Evolutionary conservation across 2,113 vertebrate species (phyloP).

Genomic region (Anhinga anhinga): DNA sequence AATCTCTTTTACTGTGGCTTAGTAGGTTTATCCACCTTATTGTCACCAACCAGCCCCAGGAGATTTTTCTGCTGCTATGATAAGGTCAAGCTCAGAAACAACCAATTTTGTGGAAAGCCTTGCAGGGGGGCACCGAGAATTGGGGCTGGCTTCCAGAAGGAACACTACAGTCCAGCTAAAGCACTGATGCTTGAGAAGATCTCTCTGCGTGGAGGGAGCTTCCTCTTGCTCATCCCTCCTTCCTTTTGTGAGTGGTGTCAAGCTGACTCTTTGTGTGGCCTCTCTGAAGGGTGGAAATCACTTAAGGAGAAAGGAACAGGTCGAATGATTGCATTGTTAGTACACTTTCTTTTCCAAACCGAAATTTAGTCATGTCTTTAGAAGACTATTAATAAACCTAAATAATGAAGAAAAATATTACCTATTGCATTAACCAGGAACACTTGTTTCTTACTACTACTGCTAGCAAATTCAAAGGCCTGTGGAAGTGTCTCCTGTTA

Average conservation of each 20-base stretch:
- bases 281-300: not conserved
- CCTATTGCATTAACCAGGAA: not conserved
- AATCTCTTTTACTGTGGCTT: not conserved
- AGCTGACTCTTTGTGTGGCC: not conserved
- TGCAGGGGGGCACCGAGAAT: not conserved
- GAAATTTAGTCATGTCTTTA: not conserved
- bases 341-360: not conserved
- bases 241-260: not conserved
- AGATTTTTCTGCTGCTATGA: not conserved
- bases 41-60: not conserved
- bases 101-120: not conserved
- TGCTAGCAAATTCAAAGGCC: not conserved
- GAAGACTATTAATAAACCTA: not conserved
- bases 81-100: not conserved
- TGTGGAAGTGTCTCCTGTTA: not conserved
- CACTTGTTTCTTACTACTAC: not conserved
- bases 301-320: not conserved
- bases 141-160: not conserved
- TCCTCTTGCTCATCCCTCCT: not conserved
- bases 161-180: not conserved
- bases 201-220: not conserved
- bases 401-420: not conserved
- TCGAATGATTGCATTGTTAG: not conserved
- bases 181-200: not conserved
- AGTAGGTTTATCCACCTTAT: not conserved